Percentiles rank a stretch among this genome's conserved stretches.
Conservation (phyloP, 2,113 vertebrate species). For the Engystomops pustulosus region DNA sequence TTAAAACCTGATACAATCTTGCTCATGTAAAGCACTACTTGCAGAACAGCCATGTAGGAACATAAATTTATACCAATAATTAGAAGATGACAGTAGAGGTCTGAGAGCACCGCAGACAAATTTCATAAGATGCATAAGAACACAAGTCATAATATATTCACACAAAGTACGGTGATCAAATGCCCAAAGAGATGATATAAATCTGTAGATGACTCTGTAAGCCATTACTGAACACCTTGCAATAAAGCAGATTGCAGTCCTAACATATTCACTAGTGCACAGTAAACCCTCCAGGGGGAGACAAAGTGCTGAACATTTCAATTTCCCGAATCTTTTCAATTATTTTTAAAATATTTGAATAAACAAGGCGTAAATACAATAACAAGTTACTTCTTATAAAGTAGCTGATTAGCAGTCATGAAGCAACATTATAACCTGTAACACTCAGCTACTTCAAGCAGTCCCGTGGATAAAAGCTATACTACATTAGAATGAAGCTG, state of each 20-base stretch:
- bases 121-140: no score
- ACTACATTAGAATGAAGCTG: background rate
- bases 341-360: background rate
- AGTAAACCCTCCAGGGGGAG: conserved; percentile 52
- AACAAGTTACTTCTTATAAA: background rate
- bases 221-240: background rate
- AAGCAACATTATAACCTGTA: background rate
- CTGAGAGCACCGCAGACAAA: no score
- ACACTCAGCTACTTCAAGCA: background rate
- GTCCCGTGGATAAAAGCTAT: background rate
- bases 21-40: no score
- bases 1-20: no score
- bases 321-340: conserved; percentile 11
- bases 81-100: no score
- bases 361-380: background rate
- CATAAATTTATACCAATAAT: no score
- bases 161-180: no score
- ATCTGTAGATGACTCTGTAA: no score
- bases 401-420: background rate
- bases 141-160: no score
- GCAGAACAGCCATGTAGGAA: no score
- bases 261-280: background rate
- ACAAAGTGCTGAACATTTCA: conserved; percentile 31
- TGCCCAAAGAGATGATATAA: no score
- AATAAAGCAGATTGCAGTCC: no score